These are phyloP conservation scores for Protobothrops flavoviridis DNA, from an alignment of 2,113 vertebrate genomes.

Conservation along the genomic window DNA sequence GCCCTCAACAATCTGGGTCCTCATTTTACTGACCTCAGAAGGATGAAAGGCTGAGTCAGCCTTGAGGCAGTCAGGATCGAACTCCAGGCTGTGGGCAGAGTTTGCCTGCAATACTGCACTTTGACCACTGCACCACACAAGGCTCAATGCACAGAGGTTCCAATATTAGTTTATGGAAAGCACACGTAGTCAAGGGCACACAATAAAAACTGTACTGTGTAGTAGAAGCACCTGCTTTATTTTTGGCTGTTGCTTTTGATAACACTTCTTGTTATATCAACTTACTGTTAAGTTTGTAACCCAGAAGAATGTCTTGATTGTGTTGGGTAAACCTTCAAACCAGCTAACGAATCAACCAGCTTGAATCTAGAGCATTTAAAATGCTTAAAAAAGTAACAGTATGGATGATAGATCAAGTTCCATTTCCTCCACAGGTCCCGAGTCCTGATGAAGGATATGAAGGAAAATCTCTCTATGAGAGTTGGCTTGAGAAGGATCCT, in stretches of 20 bases:
- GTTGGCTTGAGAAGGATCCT: constrained; percentile 92
- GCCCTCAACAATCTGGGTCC: too few species aligned
- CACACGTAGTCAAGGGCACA: not conserved
- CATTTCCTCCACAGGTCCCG: constrained; percentile 72
- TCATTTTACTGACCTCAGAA: too few species aligned
- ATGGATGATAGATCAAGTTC: not conserved
- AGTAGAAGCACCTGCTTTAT: not conserved
- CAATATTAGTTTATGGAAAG: not conserved
- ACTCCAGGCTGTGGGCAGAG: too few species aligned
- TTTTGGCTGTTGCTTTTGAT: not conserved
- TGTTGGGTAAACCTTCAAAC: not conserved
- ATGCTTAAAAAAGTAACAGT: not conserved
- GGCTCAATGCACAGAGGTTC: not conserved
- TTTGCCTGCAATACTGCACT: too few species aligned
- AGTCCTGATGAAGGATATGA: constrained; percentile 90
- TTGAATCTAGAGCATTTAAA: not conserved
- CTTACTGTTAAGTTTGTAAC: not conserved
- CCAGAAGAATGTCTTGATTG: not conserved
- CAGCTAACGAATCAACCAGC: not conserved
- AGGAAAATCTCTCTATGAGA: constrained; percentile 84
- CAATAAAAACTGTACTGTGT: not conserved
- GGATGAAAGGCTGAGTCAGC: too few species aligned
- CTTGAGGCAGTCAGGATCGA: too few species aligned
- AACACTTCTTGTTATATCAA: not conserved
- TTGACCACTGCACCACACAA: too few species aligned